phyloP scores from a whole-genome alignment of 2,797 vertebrate species.

The Brachymystax lenok region DNA sequence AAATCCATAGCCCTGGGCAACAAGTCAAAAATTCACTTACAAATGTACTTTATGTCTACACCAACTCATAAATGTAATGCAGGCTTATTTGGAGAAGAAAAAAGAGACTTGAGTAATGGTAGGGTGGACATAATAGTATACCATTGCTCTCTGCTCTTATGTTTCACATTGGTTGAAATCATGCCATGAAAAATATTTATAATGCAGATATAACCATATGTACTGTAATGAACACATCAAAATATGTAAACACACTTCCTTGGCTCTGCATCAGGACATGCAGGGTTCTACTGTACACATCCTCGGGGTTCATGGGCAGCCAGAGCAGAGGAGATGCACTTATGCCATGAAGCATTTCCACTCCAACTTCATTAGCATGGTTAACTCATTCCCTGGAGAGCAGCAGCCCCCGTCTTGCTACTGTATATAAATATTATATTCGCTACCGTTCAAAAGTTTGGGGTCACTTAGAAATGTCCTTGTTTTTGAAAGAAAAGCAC shows the following conservation, averaged over 20 bases:
- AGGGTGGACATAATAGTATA: constrained; percentile 32
- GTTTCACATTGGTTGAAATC: constrained; percentile 7
- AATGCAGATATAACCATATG: background rate
- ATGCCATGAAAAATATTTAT: background rate
- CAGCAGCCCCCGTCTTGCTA: background rate
- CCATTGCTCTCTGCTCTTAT: background rate
- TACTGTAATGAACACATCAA: background rate
- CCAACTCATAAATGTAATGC: constrained; percentile 43
- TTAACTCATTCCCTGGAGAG: constrained; percentile 42
- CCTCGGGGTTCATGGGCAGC: constrained; percentile 23
- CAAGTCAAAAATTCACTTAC: constrained; percentile 67
- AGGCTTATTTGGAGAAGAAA: constrained; percentile 27
- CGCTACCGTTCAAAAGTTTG: too few relatives aligned
- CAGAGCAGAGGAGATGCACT: constrained; percentile 40
- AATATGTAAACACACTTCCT: background rate
- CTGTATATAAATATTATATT: too few relatives aligned
- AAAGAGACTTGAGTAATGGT: constrained; percentile 28
- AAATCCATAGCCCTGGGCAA: constrained; percentile 68
- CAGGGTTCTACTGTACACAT: constrained; percentile 1
- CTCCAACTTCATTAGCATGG: constrained; percentile 44
- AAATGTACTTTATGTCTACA: constrained; percentile 53
- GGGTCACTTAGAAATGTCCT: too few relatives aligned
- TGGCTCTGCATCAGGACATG: background rate
- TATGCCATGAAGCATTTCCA: constrained; percentile 24
- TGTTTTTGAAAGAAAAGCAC: too few relatives aligned